Conservation (phyloP, 2,113 vertebrate genomes). For the Hemiscyllium ocellatum region DNA sequence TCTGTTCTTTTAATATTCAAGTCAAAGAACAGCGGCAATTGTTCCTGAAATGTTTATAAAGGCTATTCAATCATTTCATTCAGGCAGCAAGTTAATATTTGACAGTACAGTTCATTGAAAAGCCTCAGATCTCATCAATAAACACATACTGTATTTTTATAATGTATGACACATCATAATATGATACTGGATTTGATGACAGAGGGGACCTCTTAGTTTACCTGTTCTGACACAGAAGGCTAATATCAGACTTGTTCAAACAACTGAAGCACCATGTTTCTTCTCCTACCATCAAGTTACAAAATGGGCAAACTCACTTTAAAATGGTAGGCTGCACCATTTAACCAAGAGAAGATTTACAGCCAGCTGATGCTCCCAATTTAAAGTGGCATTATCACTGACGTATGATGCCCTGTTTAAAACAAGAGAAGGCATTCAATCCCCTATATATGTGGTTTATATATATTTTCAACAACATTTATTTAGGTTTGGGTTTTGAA, state of each 20-base stretch:
- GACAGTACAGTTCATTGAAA: not conserved
- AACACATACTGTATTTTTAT: not conserved
- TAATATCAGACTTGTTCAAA: not conserved
- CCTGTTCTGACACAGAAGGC: not conserved
- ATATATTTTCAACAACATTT: too few relatives aligned
- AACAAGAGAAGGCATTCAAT: not conserved
- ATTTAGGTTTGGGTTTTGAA: too few relatives aligned
- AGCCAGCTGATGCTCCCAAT: not conserved
- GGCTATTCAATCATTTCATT: conserved; percentile 22
- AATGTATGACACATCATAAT: not conserved
- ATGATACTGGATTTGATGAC: conserved; percentile 9
- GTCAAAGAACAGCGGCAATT: not conserved
- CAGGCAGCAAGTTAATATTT: not conserved
- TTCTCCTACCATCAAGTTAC: not conserved
- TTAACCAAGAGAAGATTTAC: not conserved
- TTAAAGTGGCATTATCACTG: not conserved
- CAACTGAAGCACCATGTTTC: not conserved
- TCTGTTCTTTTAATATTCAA: not conserved
- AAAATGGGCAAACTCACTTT: not conserved
- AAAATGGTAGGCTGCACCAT: not conserved
- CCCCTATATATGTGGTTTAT: too few relatives aligned
- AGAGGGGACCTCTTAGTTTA: not conserved
- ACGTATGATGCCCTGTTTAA: not conserved
- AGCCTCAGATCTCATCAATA: conserved; percentile 15
- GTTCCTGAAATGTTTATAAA: not conserved